Conservation (phyloP, 2,888 invertebrate species). For the Adela reaumurella region DNA sequence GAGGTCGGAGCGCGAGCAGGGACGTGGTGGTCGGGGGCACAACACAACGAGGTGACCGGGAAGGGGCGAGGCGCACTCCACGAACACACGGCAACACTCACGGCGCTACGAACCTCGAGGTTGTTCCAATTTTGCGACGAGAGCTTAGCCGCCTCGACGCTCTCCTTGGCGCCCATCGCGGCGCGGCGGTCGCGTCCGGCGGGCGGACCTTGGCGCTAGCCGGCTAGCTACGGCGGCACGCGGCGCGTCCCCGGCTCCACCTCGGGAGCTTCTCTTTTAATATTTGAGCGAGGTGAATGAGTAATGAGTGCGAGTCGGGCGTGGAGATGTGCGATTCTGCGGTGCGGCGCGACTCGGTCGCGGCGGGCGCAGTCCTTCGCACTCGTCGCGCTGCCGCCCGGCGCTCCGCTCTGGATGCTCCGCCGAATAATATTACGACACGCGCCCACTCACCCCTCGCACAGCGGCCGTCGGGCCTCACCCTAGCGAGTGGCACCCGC, state of each 20-base stretch:
- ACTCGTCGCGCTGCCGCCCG: too few relatives aligned
- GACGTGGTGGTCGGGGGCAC: constrained; percentile 26
- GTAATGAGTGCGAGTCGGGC: neutral
- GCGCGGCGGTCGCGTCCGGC: constrained; percentile 22
- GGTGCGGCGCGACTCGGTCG: neutral
- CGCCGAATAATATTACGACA: constrained; percentile 8
- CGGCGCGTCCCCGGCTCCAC: constrained; percentile 9
- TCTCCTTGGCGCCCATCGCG: constrained; percentile 78
- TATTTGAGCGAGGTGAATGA: neutral
- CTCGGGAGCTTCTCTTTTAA: neutral
- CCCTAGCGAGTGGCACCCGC: neutral
- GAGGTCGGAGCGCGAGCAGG: neutral
- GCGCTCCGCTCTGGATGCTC: constrained; percentile 10
- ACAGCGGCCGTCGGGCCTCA: neutral
- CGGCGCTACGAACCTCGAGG: constrained; percentile 67
- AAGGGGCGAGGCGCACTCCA: constrained; percentile 26
- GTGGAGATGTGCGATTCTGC: too few relatives aligned
- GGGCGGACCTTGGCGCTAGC: constrained; percentile 20
- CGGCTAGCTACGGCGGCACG: constrained; percentile 1
- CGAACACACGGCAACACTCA: constrained; percentile 19
- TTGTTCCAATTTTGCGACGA: constrained; percentile 80
- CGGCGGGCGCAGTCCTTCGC: neutral
- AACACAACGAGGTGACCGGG: constrained; percentile 18
- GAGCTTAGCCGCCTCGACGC: constrained; percentile 77
- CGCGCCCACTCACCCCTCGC: too few relatives aligned